Base-by-base conservation (phyloP, 2,797 vertebrate species). In the Catamblyrhynchus diadema region DNA sequence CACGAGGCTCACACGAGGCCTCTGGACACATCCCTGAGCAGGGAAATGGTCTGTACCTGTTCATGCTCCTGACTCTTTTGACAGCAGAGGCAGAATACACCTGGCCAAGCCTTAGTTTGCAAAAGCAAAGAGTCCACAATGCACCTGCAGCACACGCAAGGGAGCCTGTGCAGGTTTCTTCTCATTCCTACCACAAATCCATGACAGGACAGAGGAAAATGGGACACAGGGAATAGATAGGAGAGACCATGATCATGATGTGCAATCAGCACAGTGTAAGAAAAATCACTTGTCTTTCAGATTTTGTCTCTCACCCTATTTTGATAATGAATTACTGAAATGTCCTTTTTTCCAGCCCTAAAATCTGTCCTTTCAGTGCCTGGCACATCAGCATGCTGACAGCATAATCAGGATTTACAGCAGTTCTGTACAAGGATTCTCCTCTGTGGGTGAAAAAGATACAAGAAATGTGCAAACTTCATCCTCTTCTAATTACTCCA, bases 401-500 rank as follows among this genome's bases (percentile, higher is more conserved):
- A 47, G 57, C 8, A 25, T 30, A 59, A 62, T 27, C 15, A 48
- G 33, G 48, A 64, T 71, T 82, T 78, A 64, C 5, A 89, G 71
- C 35, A 61, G 42, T 18, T 82, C 56, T 77, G 27, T 42, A 35
- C 37, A 91, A 39, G 81, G 53, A 75, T 70, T 56, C 30, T 71
- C 59, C 57, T 54, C 53, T 79, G 37, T 60, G 51, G 33, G 21
- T 93, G 81, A 91, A 90, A 86, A 95, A 62, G 33, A 16, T 23
- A 71, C 24, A 92, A 86, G 57, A 86, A 90, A 81, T 5, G 37
- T 80, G 51, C 71, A 66, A 66, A 65, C 15, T 80, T 86, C 87
- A 84, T 62, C 54, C 37, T 65, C 56, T 84, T 51, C 62, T 84
- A 93, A 86, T 84, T 93, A 84, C 73, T 60, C 44, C 78, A 90